These are phyloP conservation scores for Dione juno DNA, from an alignment of 2,888 invertebrate genomes.

Conservation along the genomic window DNA sequence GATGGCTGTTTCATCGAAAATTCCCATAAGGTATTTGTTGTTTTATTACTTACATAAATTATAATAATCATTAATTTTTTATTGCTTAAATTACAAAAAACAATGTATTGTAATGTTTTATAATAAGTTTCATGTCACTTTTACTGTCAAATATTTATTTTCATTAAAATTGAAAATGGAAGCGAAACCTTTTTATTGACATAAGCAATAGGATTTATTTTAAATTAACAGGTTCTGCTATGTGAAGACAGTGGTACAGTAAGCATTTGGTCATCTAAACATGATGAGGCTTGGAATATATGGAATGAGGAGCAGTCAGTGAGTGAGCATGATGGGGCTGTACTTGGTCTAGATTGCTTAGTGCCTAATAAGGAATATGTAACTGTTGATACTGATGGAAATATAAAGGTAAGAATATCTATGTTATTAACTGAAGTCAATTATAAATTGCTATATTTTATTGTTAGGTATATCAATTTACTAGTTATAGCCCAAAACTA, in stretches of 20 bases:
- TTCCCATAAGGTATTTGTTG: conserved; percentile 61
- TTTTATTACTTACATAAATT: too few species aligned
- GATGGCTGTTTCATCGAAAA: conserved; percentile 74
- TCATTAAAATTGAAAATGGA: too few species aligned
- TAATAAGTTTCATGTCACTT: too few species aligned
- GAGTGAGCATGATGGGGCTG: conserved; percentile 73
- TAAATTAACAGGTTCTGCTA: conserved; percentile 63
- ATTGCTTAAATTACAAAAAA: too few species aligned
- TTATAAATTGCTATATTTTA: too few species aligned
- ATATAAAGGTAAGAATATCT: conserved; percentile 64
- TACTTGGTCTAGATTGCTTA: conserved; percentile 67
- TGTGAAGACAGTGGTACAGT: conserved; percentile 77
- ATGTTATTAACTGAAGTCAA: neutral
- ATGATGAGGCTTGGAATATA: conserved; percentile 63
- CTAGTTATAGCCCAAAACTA: too few species aligned
- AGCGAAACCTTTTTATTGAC: too few species aligned
- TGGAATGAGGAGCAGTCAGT: conserved; percentile 68
- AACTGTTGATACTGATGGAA: conserved; percentile 75
- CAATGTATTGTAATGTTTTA: too few species aligned
- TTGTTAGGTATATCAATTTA: too few species aligned
- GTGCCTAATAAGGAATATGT: conserved; percentile 65
- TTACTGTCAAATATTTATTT: too few species aligned
- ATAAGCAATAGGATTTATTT: neutral
- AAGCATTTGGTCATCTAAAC: conserved; percentile 65
- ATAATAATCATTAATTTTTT: too few species aligned